phyloP scores from a whole-genome alignment of 2,888 invertebrate genomes.

The Chymomyza fuscimana region DNA sequence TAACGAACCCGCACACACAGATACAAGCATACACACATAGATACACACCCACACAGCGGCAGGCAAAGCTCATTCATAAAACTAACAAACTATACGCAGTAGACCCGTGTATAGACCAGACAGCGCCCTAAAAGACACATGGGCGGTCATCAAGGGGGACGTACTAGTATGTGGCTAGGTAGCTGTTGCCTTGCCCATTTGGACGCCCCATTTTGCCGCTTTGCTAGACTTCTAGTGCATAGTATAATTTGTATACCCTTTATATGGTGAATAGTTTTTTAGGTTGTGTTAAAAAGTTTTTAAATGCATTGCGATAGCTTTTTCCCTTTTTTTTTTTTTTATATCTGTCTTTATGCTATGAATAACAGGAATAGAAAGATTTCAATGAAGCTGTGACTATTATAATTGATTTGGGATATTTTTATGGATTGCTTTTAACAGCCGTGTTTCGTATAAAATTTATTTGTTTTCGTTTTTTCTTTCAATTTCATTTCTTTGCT shows the following conservation, averaged over 20 bases:
- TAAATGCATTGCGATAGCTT: too few relatives aligned
- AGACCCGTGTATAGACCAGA: not conserved
- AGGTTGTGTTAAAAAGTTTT: too few relatives aligned
- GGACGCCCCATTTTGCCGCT: not conserved
- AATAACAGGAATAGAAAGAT: too few relatives aligned
- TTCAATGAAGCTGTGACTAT: too few relatives aligned
- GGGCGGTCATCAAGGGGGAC: not conserved
- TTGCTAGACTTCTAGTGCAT: not conserved
- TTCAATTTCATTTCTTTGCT: too few relatives aligned
- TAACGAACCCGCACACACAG: slow-evolving; percentile 6
- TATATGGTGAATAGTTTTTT: not conserved
- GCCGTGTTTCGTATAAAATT: too few relatives aligned
- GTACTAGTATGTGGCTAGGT: not conserved
- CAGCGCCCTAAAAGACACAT: not conserved
- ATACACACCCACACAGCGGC: not conserved
- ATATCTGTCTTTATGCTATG: too few relatives aligned
- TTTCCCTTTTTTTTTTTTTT: too few relatives aligned
- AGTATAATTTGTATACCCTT: slow-evolving; percentile 39
- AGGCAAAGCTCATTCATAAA: slow-evolving; percentile 44
- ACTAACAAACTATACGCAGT: slow-evolving; percentile 3
- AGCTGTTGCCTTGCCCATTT: slow-evolving; percentile 15
- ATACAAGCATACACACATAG: not conserved
- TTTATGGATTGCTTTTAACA: too few relatives aligned
- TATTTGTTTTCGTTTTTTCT: too few relatives aligned
- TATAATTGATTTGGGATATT: too few relatives aligned